Evolutionary conservation across 2,113 vertebrate genomes (phyloP).

Genomic region (Hippolais icterina): DNA sequence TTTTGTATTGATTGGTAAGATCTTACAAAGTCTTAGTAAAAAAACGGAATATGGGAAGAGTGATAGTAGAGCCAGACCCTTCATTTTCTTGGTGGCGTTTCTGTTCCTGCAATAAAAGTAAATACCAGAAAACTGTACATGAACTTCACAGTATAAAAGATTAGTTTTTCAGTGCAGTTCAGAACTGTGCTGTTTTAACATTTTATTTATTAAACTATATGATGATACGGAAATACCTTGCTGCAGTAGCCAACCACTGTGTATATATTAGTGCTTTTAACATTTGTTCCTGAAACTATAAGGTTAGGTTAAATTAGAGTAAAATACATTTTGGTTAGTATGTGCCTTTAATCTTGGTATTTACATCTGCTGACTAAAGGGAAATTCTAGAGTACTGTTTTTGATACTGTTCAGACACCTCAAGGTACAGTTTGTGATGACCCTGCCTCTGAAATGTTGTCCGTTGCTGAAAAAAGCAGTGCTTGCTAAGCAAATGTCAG

Average conservation of each 20-base stretch:
- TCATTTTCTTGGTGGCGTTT: background rate
- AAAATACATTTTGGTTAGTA: background rate
- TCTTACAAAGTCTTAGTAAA: background rate
- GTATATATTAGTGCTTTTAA: background rate
- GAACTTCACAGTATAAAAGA: background rate
- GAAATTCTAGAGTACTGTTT: background rate
- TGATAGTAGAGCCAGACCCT: background rate
- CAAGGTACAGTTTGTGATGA: background rate
- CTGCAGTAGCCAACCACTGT: background rate
- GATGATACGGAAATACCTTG: background rate
- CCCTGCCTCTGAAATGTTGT: background rate
- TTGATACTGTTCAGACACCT: background rate
- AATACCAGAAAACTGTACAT: background rate
- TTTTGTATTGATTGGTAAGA: background rate
- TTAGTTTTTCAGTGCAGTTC: background rate
- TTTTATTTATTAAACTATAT: background rate
- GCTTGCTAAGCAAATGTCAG: background rate
- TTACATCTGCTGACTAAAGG: background rate
- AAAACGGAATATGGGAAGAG: background rate
- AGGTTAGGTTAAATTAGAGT: background rate
- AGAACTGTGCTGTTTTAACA: background rate
- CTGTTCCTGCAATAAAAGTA: background rate
- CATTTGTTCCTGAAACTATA: background rate
- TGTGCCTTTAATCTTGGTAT: constrained; percentile 6
- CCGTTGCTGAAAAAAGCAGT: background rate